Conservation (phyloP, 1,140 invertebrate genomes). For the Drosophila neocordata region DNA sequence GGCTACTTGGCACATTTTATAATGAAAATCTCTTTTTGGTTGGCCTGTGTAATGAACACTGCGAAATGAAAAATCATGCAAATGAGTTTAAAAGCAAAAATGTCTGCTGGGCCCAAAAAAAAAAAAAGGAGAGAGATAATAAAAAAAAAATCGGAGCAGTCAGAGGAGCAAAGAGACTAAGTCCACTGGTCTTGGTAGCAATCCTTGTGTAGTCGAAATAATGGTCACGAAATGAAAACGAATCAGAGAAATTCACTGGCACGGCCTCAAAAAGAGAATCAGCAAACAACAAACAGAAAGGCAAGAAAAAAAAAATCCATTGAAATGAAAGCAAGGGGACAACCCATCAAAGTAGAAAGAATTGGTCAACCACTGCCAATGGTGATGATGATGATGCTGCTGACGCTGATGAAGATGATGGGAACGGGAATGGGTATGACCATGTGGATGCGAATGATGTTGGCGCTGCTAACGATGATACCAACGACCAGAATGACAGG, state of each 20-base stretch:
- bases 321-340: background rate
- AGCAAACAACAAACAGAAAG: background rate
- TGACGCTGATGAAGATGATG: constrained; percentile 19
- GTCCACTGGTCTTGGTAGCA: constrained; percentile 4
- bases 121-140: no score
- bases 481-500: background rate
- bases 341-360: constrained; percentile 13
- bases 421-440: background rate
- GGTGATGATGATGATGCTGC: constrained; percentile 39
- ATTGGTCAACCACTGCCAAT: constrained; percentile 42
- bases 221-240: constrained; percentile 65
- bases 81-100: constrained; percentile 67
- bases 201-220: constrained; percentile 43
- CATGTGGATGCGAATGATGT: background rate
- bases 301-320: constrained; percentile 9
- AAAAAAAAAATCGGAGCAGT: background rate
- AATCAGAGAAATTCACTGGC: constrained; percentile 56
- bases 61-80: constrained; percentile 65
- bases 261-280: background rate
- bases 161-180: background rate
- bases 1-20: background rate
- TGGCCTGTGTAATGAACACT: constrained; percentile 49
- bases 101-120: constrained; percentile 36
- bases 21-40: constrained; percentile 28
- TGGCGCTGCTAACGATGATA: constrained; percentile 14